Percentiles rank a stretch among this genome's conserved stretches.
Conservation (phyloP, 2,888 invertebrate genomes). For the Stomorhina lunata region DNA sequence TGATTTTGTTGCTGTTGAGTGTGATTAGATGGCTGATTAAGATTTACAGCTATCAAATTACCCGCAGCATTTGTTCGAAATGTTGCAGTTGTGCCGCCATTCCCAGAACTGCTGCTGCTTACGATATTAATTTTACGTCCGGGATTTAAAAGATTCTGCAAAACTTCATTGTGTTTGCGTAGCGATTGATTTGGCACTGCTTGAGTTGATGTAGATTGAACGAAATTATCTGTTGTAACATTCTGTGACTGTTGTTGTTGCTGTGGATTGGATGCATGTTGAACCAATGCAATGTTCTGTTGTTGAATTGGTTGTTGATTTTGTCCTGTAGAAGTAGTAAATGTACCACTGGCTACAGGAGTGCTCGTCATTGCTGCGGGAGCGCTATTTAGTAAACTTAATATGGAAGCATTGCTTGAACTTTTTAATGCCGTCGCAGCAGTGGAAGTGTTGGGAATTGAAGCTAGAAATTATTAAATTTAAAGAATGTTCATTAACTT, state of each 20-base stretch:
- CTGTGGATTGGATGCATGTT: slow-evolving; percentile 71
- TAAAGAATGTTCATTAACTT: background rate
- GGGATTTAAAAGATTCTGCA: slow-evolving; percentile 77
- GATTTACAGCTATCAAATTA: slow-evolving; percentile 77
- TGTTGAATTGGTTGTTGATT: slow-evolving; percentile 69
- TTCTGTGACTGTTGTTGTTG: slow-evolving; percentile 72
- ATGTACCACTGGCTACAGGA: slow-evolving; percentile 81
- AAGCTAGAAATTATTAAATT: slow-evolving; percentile 32
- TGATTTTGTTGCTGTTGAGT: slow-evolving; percentile 68
- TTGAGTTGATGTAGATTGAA: slow-evolving; percentile 71
- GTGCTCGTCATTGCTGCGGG: slow-evolving; percentile 87
- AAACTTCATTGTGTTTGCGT: slow-evolving; percentile 77
- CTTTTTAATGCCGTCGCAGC: slow-evolving; percentile 70
- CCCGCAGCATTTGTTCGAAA: slow-evolving; percentile 76
- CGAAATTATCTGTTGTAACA: slow-evolving; percentile 72
- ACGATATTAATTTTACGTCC: slow-evolving; percentile 78
- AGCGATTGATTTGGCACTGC: slow-evolving; percentile 66
- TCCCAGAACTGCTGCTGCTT: slow-evolving; percentile 67
- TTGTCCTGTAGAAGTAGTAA: slow-evolving; percentile 74
- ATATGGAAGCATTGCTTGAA: slow-evolving; percentile 85
- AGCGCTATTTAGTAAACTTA: slow-evolving; percentile 88
- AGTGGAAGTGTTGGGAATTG: slow-evolving; percentile 56
- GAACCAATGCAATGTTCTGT: slow-evolving; percentile 73
- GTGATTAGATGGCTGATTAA: slow-evolving; percentile 69
- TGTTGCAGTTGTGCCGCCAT: slow-evolving; percentile 70